Conservation (phyloP, 2,113 vertebrate genomes). For the Seriola rivoliana region DNA sequence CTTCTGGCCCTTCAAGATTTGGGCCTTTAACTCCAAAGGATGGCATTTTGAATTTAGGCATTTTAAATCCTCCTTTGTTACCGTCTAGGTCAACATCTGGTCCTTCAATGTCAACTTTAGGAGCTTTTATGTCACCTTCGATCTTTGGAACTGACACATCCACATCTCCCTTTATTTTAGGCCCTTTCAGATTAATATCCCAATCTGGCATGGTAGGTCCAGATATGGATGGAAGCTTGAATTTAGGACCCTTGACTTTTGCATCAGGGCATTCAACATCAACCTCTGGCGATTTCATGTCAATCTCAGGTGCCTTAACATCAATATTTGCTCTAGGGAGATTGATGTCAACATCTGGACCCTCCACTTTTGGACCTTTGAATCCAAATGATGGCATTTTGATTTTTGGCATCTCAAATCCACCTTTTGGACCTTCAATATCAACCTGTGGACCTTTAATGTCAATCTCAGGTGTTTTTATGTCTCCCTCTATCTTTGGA, state of each 20-base stretch:
- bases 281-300: slow-evolving; percentile 56
- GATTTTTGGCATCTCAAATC: slow-evolving; percentile 67
- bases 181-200: slow-evolving; percentile 19
- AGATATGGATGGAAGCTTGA: slow-evolving; percentile 8
- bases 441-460: neutral
- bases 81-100: no score
- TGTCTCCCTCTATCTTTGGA: slow-evolving; percentile 31
- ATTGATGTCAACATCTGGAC: neutral
- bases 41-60: slow-evolving; percentile 16
- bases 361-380: slow-evolving; percentile 67
- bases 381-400: slow-evolving; percentile 76
- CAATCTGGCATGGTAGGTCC: slow-evolving; percentile 24
- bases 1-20: no score
- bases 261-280: neutral
- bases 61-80: slow-evolving; percentile 13
- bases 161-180: slow-evolving; percentile 43
- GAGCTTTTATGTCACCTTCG: no score
- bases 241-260: slow-evolving; percentile 47
- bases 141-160: slow-evolving; percentile 35
- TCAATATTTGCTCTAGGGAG: slow-evolving; percentile 25
- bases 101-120: no score
- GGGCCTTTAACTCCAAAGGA: neutral
- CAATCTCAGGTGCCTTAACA: neutral
- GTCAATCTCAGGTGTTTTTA: neutral
- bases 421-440: slow-evolving; percentile 9